Percentiles rank a stretch among this genome's conserved stretches.
Evolutionary conservation across 2,113 vertebrate genomes (phyloP).

Genomic region (Corythoichthys intestinalis): DNA sequence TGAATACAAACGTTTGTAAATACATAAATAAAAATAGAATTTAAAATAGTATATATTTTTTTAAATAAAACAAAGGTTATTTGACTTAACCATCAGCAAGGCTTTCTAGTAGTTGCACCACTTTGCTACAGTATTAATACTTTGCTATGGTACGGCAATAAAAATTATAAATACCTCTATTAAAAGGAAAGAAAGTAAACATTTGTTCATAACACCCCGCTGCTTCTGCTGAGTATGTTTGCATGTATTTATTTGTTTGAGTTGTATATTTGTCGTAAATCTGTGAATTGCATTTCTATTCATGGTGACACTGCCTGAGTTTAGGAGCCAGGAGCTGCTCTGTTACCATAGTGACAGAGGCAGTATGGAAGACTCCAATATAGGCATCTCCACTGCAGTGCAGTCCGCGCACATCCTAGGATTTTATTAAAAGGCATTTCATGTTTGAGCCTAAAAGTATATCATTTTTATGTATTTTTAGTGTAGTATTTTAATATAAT

Average conservation of each 20-base stretch:
- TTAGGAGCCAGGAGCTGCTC: slow-evolving; percentile 52
- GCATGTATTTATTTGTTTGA: not conserved
- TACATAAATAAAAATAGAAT: no score
- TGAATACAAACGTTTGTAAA: no score
- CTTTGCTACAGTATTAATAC: not conserved
- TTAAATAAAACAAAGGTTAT: no score
- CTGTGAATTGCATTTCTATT: slow-evolving; percentile 54
- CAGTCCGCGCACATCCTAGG: slow-evolving; percentile 14
- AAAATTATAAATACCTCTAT: not conserved
- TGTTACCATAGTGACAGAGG: slow-evolving; percentile 66
- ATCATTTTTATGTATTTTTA: not conserved
- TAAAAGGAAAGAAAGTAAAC: slow-evolving; percentile 15
- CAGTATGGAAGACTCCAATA: slow-evolving; percentile 51
- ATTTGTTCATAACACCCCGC: slow-evolving; percentile 34
- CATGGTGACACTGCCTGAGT: slow-evolving; percentile 52
- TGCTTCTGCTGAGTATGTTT: slow-evolving; percentile 2
- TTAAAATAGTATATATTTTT: no score
- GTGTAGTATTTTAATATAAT: not conserved
- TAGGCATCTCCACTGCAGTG: slow-evolving; percentile 28
- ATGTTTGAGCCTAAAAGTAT: not conserved
- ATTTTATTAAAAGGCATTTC: not conserved
- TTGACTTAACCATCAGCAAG: no score
- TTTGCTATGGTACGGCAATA: not conserved
- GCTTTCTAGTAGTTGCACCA: not conserved
- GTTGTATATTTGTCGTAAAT: slow-evolving; percentile 42